These are phyloP conservation scores for Lycocorax pyrrhopterus DNA, from an alignment of 2,113 vertebrate genomes.

Conservation along the genomic window DNA sequence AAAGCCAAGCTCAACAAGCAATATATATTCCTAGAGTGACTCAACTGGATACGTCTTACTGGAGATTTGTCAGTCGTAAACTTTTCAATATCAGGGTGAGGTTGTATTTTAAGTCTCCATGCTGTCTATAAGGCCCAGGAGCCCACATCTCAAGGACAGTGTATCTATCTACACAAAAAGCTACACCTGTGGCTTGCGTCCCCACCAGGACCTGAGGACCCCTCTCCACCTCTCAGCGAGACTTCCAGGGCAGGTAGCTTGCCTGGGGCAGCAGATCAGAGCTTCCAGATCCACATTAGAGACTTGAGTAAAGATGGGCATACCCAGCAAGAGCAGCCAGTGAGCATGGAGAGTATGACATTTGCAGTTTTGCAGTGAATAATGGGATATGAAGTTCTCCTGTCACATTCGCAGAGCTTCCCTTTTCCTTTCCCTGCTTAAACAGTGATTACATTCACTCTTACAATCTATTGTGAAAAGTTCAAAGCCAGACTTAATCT, in stretches of 20 bases:
- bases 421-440: background rate
- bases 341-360: background rate
- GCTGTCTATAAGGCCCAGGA: background rate
- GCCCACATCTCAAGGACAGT: background rate
- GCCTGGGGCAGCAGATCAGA: background rate
- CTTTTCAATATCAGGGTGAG: background rate
- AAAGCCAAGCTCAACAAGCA: background rate
- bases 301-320: background rate
- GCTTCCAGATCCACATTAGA: background rate
- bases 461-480: background rate
- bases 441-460: background rate
- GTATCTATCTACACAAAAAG: background rate
- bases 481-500: background rate
- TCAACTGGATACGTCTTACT: background rate
- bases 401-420: background rate
- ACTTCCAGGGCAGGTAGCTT: background rate
- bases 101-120: background rate
- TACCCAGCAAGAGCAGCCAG: background rate
- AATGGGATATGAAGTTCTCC: background rate
- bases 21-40: background rate
- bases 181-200: rapidly evolving
- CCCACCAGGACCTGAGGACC: background rate
- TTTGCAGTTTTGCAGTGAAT: background rate
- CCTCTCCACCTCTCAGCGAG: background rate
- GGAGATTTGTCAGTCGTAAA: background rate